These are phyloP conservation scores for Troides aeacus DNA, from an alignment of 2,888 invertebrate genomes.

Conservation along the genomic window DNA sequence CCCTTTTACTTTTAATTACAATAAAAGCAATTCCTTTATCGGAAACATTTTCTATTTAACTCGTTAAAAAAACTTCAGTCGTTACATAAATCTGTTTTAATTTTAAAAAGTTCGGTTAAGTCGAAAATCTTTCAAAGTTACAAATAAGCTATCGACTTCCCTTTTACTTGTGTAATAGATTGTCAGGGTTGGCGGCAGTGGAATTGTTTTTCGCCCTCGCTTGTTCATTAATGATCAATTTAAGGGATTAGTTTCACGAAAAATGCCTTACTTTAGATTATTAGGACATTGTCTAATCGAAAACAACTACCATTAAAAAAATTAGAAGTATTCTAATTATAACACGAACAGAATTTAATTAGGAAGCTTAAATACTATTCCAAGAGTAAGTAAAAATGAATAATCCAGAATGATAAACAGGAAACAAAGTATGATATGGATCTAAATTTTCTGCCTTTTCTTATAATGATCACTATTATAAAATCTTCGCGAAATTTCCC, in stretches of 20 bases:
- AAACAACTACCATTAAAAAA: slow-evolving; percentile 9
- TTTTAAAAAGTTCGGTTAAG: slow-evolving; percentile 24
- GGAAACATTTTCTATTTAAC: slow-evolving; percentile 19
- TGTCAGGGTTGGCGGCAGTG: slow-evolving; percentile 12
- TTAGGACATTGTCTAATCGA: slow-evolving; percentile 1
- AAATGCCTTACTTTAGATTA: slow-evolving; percentile 8
- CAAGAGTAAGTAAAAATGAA: no score
- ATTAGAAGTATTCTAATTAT: background rate
- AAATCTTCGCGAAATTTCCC: no score
- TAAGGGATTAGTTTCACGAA: slow-evolving; percentile 1
- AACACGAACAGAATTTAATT: no score
- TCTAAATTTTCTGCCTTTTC: no score
- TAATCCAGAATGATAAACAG: no score
- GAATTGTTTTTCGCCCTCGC: slow-evolving; percentile 16
- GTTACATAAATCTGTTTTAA: slow-evolving; percentile 27
- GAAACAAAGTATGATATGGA: no score
- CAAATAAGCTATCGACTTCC: slow-evolving; percentile 22
- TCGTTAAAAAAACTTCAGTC: slow-evolving; percentile 23
- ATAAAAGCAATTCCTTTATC: no score
- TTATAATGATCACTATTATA: no score
- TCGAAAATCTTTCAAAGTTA: slow-evolving; percentile 22
- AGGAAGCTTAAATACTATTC: no score
- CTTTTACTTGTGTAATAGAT: slow-evolving; percentile 23
- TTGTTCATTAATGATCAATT: slow-evolving; percentile 4
- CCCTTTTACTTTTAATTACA: no score